A percentile compares a stretch with the other conserved stretches of the same genome.
Evolutionary conservation across 1,140 invertebrate genomes (phyloP).

Genomic region (Drusus annulatus): DNA sequence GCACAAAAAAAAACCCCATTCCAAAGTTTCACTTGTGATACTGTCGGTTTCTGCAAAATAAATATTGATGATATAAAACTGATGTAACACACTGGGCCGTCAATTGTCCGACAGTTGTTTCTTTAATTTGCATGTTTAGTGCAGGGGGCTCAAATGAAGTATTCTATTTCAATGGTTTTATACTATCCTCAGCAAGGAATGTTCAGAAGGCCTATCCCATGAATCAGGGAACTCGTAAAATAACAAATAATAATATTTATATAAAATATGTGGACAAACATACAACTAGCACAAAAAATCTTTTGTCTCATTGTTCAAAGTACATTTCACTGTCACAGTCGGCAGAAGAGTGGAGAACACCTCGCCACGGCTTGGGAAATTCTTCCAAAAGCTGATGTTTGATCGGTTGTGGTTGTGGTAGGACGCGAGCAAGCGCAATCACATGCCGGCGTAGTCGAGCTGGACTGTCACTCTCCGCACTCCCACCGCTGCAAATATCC

Average conservation of each 20-base stretch:
- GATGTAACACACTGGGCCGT: too few relatives aligned
- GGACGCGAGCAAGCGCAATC: conserved; percentile 63
- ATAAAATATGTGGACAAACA: conserved; percentile 32
- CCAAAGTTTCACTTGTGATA: too few relatives aligned
- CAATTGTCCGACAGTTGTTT: too few relatives aligned
- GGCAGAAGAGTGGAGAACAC: not conserved
- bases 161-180: too few relatives aligned
- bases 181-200: conserved; percentile 30
- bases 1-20: too few relatives aligned
- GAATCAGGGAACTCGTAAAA: conserved; percentile 1
- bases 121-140: too few relatives aligned
- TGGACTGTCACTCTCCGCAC: conserved; percentile 94
- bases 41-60: too few relatives aligned
- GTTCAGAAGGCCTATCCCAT: conserved; percentile 32
- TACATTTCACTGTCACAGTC: conserved; percentile 43
- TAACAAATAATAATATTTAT: conserved; percentile 21
- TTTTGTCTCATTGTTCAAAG: conserved; percentile 23
- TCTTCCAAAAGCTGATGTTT: conserved; percentile 27
- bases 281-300: conserved; percentile 35
- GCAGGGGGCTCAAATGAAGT: too few relatives aligned
- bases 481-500: conserved; percentile 92
- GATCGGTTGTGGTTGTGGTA: conserved; percentile 7
- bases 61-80: too few relatives aligned
- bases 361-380: not conserved
- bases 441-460: conserved; percentile 89